phyloP scores from a whole-genome alignment of 2,888 invertebrate species.

The Tubulanus polymorphus region DNA sequence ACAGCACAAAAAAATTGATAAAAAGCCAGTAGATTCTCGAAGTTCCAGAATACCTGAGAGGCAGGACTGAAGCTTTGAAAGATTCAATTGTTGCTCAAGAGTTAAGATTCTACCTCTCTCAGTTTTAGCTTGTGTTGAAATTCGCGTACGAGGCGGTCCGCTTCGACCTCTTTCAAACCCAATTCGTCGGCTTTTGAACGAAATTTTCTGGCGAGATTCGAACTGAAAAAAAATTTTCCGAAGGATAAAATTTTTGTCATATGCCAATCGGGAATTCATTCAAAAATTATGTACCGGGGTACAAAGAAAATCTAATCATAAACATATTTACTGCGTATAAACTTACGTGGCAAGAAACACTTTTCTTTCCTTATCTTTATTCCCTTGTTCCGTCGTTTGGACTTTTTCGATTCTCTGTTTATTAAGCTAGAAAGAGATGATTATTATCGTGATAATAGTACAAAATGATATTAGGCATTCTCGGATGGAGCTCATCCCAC shows the following conservation, averaged over 20 bases:
- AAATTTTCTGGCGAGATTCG: conserved; percentile 38
- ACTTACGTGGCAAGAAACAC: conserved; percentile 38
- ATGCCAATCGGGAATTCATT: too few species aligned
- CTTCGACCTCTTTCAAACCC: conserved; percentile 41
- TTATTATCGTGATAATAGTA: too few species aligned
- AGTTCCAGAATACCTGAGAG: too few species aligned
- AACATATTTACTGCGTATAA: too few species aligned
- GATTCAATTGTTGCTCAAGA: neutral
- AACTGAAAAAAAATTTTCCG: conserved; percentile 23
- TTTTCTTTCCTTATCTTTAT: conserved; percentile 37
- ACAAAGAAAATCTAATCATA: too few species aligned
- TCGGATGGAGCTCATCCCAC: too few species aligned
- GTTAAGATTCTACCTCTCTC: conserved; percentile 40
- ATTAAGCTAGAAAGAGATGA: conserved; percentile 17
- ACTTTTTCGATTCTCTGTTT: conserved; percentile 22
- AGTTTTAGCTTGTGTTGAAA: conserved; percentile 39
- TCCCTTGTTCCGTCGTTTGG: conserved; percentile 20
- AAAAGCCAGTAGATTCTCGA: too few species aligned
- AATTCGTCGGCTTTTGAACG: conserved; percentile 39
- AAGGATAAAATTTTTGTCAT: neutral
- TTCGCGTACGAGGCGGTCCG: conserved; percentile 36
- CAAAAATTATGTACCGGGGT: too few species aligned
- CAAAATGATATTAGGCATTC: too few species aligned
- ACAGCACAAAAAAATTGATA: neutral
- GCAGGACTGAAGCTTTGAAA: neutral